Evolutionary conservation across 2,797 vertebrate genomes (phyloP).

Genomic region (Setipinna tenuifilis): DNA sequence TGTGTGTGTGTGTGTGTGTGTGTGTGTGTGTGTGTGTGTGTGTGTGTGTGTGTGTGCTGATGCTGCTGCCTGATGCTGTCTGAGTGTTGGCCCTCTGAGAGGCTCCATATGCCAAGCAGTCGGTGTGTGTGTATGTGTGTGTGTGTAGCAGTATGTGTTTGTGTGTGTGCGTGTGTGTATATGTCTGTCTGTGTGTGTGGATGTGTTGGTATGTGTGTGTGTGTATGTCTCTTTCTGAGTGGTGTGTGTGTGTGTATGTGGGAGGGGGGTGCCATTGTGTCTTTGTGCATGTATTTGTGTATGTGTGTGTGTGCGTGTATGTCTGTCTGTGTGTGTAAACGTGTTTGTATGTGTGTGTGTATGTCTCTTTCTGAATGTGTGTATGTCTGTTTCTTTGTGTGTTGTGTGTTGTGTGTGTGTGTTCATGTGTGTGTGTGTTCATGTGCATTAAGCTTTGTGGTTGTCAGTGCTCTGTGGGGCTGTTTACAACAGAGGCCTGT

Average conservation of each 20-base stretch:
- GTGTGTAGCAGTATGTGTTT: slow-evolving; percentile 33
- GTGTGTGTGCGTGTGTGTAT: slow-evolving; percentile 6
- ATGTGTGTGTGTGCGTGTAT: neutral
- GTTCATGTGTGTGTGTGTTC: no score
- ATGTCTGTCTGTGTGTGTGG: neutral
- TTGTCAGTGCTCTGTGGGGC: no score
- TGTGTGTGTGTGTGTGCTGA: neutral
- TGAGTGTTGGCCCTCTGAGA: slow-evolving; percentile 47
- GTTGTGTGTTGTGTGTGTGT: no score
- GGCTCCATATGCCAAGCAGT: slow-evolving; percentile 54
- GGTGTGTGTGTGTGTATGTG: neutral
- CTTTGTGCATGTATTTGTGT: neutral
- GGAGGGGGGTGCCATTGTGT: no score
- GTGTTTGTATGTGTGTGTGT: neutral
- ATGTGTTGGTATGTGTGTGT: neutral
- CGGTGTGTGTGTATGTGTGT: slow-evolving; percentile 45
- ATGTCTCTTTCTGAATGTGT: neutral
- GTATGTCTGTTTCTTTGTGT: neutral
- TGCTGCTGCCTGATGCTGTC: slow-evolving; percentile 30
- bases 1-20: no score
- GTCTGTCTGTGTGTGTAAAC: neutral
- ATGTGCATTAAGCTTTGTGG: no score
- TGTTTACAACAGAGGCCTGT: no score
- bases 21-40: no score
- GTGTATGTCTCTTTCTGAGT: neutral